Percentiles rank a stretch among this genome's conserved stretches.
These are phyloP conservation scores for Conus ventricosus DNA, from an alignment of 1,140 invertebrate species.

Conservation along the genomic window DNA sequence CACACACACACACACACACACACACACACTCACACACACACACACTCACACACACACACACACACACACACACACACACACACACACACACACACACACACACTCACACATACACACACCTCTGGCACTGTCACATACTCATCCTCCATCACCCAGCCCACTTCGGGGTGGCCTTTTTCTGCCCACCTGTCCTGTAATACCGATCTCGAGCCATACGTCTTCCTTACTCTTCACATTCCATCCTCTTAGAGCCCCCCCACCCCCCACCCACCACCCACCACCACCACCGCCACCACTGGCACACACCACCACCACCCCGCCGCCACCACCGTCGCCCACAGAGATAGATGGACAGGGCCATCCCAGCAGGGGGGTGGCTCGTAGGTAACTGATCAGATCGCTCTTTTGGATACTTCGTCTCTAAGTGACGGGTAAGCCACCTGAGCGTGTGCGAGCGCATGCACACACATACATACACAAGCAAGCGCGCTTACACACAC, in stretches of 20 bases:
- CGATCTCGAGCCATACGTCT: too few relatives aligned
- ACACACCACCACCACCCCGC: too few relatives aligned
- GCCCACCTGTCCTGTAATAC: too few relatives aligned
- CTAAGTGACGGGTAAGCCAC: neutral
- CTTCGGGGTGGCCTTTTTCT: too few relatives aligned
- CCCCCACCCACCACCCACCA: too few relatives aligned
- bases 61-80: neutral
- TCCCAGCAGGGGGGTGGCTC: neutral
- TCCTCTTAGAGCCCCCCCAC: too few relatives aligned
- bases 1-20: slow-evolving; percentile 16
- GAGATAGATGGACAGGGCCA: neutral
- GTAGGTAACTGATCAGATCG: too few relatives aligned
- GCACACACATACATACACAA: neutral
- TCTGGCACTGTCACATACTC: neutral
- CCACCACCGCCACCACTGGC: too few relatives aligned
- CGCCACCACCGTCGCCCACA: too few relatives aligned
- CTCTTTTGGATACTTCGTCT: too few relatives aligned
- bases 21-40: slow-evolving; percentile 8
- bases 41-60: neutral
- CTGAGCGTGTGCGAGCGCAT: neutral
- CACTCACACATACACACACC: neutral
- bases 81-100: neutral
- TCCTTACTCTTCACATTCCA: too few relatives aligned
- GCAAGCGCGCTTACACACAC: too few relatives aligned
- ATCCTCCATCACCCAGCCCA: neutral